Conservation (phyloP, 2,888 invertebrate species). For the Cenopis cana region DNA sequence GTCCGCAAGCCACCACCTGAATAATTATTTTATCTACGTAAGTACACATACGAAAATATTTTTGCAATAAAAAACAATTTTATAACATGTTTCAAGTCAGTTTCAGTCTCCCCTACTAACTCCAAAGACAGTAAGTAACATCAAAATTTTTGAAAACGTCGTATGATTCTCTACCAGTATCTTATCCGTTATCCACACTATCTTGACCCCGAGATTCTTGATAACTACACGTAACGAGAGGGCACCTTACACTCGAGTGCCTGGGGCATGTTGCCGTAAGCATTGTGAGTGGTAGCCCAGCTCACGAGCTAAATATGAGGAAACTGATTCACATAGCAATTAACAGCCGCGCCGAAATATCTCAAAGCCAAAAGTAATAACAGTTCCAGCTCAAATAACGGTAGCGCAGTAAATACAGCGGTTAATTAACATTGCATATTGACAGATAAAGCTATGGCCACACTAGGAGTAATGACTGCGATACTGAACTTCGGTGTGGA, state of each 20-base stretch:
- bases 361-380: constrained; percentile 24
- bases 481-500: background rate
- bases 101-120: background rate
- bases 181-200: background rate
- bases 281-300: background rate
- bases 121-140: background rate
- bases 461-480: background rate
- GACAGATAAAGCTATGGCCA: background rate
- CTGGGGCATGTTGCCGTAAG: background rate
- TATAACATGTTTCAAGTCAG: too few relatives aligned
- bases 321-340: constrained; percentile 9
- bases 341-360: constrained; percentile 7
- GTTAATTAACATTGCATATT: constrained; percentile 11
- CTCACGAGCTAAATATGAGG: constrained; percentile 3
- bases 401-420: constrained; percentile 3
- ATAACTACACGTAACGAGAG: background rate
- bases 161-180: background rate
- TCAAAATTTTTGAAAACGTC: background rate
- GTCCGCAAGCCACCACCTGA: constrained; percentile 42
- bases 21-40: constrained; percentile 35
- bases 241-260: background rate
- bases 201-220: background rate
- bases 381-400: constrained; percentile 12
- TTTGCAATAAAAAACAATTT: too few relatives aligned
- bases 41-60: too few relatives aligned